Evolutionary conservation across 2,888 invertebrate species (phyloP), one percentile per base, ranked within the genome.

Genomic region (Melanophora roralis): DNA sequence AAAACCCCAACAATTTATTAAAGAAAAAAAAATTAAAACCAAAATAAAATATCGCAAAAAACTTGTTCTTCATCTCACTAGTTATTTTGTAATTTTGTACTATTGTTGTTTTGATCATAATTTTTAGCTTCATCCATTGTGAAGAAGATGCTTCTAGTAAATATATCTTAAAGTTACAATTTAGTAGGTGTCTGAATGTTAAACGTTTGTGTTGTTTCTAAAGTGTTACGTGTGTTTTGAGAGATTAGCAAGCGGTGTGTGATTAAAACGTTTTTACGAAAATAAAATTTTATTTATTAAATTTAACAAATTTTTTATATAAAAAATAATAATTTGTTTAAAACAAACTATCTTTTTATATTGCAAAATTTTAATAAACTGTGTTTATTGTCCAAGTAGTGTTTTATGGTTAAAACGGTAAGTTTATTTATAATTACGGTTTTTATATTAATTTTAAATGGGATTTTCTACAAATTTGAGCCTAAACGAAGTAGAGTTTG

Each of bases 181-280:
- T 77, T 77, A 77, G 76, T 77, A 69, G 76, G 40, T 64, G 69
- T 59, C 36, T 38, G 76, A 71, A 27, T 64, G 64, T 71, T 49
- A 71, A 77, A 77, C 69, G 76, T 71, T 77, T 64, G 49, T 64
- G 69, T 77, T 77, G 76, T 65, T 77, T 59, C 49, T 32, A 19
- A 76, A 49, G 9, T 45, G 16, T 65, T 7, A 11, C 40, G 55
- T 23, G 76, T 57, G 69, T 55, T 57, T 59, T 40, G 40, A 62
- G 32, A 76, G 32, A 19, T 59, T 62, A 19, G n/a, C 51, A 6
- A 34, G 2, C 11, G 2, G 34, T 36, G 34, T 19, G 32, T 14
- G n/a, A 11, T 38, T 7, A 40, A 40, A 40, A 14, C n/a, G 3
- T 40, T 14, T 40, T 40, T 14, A 5, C 27, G 27, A 27, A 27